These are phyloP conservation scores for Fistularia commersonii DNA, from an alignment of 2,797 vertebrate genomes.

Conservation along the genomic window DNA sequence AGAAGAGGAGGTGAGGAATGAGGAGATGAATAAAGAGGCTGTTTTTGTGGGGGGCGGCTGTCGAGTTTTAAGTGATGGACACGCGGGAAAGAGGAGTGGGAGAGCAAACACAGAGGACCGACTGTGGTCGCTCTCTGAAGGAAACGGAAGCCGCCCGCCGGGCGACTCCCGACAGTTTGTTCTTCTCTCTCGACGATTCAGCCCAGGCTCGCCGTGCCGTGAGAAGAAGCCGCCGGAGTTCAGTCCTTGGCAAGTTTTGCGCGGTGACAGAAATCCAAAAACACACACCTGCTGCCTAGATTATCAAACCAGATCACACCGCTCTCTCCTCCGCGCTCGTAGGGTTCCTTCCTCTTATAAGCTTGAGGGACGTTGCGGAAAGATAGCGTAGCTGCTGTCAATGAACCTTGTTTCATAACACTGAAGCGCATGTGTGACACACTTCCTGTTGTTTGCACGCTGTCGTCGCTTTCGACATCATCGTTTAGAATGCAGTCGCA, in stretches of 20 bases:
- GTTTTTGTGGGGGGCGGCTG: constrained; percentile 21
- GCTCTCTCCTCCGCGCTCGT: not conserved
- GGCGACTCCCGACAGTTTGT: constrained; percentile 32
- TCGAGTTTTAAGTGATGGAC: constrained; percentile 47
- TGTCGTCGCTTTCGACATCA: too few relatives aligned
- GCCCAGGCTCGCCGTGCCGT: constrained; percentile 18
- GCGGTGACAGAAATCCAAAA: constrained; percentile 22
- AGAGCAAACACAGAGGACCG: constrained; percentile 47
- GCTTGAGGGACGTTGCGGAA: too few relatives aligned
- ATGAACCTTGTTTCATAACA: too few relatives aligned
- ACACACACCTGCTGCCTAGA: constrained; percentile 43
- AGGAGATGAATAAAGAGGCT: constrained; percentile 45
- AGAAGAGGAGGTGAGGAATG: constrained; percentile 33
- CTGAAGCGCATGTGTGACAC: too few relatives aligned
- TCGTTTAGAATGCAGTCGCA: too few relatives aligned
- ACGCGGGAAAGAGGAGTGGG: constrained; percentile 21
- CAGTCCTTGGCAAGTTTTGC: constrained; percentile 6
- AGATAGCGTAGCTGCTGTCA: too few relatives aligned
- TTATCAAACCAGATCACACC: constrained; percentile 40
- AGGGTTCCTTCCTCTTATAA: constrained; percentile 4
- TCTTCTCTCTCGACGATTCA: constrained; percentile 10
- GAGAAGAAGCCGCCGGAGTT: constrained; percentile 23
- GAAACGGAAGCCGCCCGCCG: constrained; percentile 57
- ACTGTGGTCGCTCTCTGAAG: constrained; percentile 47
- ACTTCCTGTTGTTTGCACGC: too few relatives aligned